Conservation (phyloP, 2,888 invertebrate species). For the Melipona beecheii region DNA sequence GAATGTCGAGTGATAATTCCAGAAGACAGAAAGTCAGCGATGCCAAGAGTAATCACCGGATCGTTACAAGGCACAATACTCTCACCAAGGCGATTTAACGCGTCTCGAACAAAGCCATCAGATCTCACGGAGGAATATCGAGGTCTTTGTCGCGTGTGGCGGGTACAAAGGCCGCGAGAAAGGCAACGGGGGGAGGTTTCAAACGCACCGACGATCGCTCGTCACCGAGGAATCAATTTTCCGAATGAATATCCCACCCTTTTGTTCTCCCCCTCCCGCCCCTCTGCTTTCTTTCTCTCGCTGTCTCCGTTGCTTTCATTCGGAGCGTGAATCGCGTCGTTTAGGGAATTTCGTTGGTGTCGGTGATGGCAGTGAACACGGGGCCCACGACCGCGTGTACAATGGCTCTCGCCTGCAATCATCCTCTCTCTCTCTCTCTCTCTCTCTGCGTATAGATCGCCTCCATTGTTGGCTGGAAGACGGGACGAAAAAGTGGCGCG, state of each 20-base stretch:
- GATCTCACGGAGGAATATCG: slow-evolving; percentile 26
- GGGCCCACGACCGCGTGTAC: slow-evolving; percentile 86
- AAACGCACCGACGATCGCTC: slow-evolving; percentile 58
- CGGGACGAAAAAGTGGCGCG: slow-evolving; percentile 65
- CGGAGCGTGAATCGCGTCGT: slow-evolving; percentile 65
- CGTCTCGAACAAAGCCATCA: slow-evolving; percentile 20
- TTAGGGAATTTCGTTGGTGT: slow-evolving; percentile 74
- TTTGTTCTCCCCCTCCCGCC: slow-evolving; percentile 52
- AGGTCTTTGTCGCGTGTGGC: slow-evolving; percentile 1
- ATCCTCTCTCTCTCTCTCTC: slow-evolving; percentile 51
- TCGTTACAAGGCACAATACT: slow-evolving; percentile 11
- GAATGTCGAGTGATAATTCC: neutral
- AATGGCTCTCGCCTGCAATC: slow-evolving; percentile 81
- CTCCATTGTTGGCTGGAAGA: slow-evolving; percentile 62
- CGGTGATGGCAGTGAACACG: slow-evolving; percentile 86
- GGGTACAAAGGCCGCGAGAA: slow-evolving; percentile 25
- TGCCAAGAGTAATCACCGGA: slow-evolving; percentile 5
- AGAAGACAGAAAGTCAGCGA: neutral
- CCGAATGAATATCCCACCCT: slow-evolving; percentile 65
- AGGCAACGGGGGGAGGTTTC: slow-evolving; percentile 29
- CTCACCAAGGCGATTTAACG: neutral
- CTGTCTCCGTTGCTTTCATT: slow-evolving; percentile 45
- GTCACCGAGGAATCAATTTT: slow-evolving; percentile 71
- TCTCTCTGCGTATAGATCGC: slow-evolving; percentile 48
- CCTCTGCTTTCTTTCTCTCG: slow-evolving; percentile 24